A percentile compares a stretch with the other conserved stretches of the same genome.
phyloP scores from a whole-genome alignment of 1,140 invertebrate species.

The Hylyphantes graminicola region DNA sequence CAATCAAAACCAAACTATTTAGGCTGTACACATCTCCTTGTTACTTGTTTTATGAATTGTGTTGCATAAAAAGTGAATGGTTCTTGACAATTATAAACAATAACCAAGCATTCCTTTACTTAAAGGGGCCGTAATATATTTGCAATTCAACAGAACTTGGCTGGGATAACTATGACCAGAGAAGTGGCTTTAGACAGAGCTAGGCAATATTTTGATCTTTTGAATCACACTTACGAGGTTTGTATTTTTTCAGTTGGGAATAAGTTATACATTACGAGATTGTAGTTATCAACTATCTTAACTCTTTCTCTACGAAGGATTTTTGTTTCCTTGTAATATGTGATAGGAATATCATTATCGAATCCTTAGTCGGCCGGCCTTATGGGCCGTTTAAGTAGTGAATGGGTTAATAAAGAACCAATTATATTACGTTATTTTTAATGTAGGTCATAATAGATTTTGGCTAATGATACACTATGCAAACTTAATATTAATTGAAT shows the following conservation, averaged over 20 bases:
- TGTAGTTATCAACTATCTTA: too few species aligned
- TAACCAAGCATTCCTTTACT: neutral
- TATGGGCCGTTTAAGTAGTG: too few species aligned
- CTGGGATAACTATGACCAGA: constrained; percentile 83
- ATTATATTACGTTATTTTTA: too few species aligned
- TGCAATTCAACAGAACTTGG: constrained; percentile 85
- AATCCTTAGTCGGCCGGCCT: too few species aligned
- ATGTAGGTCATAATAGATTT: neutral
- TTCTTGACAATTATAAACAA: neutral
- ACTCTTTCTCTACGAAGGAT: too few species aligned
- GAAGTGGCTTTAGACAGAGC: constrained; percentile 90
- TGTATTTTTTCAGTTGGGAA: neutral
- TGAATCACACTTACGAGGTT: constrained; percentile 85
- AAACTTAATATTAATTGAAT: too few species aligned
- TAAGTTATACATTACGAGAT: too few species aligned
- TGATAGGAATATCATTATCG: too few species aligned
- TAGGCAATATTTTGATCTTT: constrained; percentile 87
- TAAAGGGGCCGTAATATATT: constrained; percentile 82
- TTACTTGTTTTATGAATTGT: neutral
- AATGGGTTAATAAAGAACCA: too few species aligned
- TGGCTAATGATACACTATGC: too few species aligned
- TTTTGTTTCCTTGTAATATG: too few species aligned
- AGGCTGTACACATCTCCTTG: neutral
- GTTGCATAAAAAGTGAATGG: neutral
- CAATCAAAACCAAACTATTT: neutral